Evolutionary conservation across 2,797 vertebrate species (phyloP).

Genomic region (Urophycis tenuis): DNA sequence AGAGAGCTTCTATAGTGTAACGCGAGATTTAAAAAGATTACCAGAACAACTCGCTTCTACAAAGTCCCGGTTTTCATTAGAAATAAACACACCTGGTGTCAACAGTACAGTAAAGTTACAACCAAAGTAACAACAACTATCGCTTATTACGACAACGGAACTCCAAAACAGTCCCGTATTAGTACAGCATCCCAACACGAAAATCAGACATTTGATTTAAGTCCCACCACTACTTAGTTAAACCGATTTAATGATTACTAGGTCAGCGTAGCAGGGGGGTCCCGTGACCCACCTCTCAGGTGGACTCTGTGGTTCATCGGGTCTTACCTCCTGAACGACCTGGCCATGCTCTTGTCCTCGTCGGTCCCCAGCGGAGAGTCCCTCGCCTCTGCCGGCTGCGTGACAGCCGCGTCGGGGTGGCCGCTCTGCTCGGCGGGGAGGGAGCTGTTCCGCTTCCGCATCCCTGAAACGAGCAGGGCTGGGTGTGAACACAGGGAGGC

Average conservation of each 20-base stretch:
- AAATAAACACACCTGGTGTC: neutral
- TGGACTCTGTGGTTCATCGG: neutral
- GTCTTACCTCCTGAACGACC: slow-evolving; percentile 72
- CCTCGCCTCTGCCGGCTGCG: slow-evolving; percentile 39
- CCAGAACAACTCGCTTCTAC: too few relatives aligned
- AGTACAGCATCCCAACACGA: neutral
- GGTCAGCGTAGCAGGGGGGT: neutral
- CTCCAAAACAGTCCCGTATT: too few relatives aligned
- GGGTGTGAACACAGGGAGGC: neutral
- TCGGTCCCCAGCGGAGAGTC: slow-evolving; percentile 35
- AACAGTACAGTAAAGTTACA: neutral
- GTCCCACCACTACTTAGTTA: too few relatives aligned
- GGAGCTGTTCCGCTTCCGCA: slow-evolving; percentile 77
- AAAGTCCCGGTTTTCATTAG: too few relatives aligned
- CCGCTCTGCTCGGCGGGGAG: slow-evolving; percentile 50
- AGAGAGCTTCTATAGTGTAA: neutral
- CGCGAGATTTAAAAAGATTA: neutral
- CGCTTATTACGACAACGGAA: too few relatives aligned
- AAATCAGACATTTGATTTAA: too few relatives aligned
- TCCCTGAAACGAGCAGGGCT: slow-evolving; percentile 60
- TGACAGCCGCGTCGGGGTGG: slow-evolving; percentile 44
- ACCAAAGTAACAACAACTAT: too few relatives aligned
- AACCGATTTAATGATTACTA: neutral
- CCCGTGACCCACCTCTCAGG: neutral
- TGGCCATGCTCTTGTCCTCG: slow-evolving; percentile 67